Base-by-base conservation (phyloP, 2,888 invertebrate genomes). In the Xestia c-nigrum region DNA sequence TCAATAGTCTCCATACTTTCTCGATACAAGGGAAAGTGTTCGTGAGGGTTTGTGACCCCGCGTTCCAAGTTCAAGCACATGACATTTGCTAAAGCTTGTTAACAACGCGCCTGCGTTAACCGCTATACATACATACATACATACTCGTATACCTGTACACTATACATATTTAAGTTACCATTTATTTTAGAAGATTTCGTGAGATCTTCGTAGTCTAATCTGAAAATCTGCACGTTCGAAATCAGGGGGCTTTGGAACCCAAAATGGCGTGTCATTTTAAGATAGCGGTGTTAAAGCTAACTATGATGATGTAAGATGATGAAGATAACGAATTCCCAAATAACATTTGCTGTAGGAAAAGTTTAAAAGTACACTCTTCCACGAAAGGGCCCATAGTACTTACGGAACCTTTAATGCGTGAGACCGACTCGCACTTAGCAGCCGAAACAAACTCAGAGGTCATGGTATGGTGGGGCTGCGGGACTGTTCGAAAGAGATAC, bases 1-100 rank as follows among this genome's bases (percentile, higher is more conserved):
- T 74, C 43, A 64, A 63, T 74, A 52, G 67, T 64, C 46, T 74
- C 59, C 74, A 74, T 85, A 87, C 88, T 89, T 92, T 91, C 90
- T 87, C 89, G 78, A 67, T 81, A 70, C 78, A 82, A 89, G 91
- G 89, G 91, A 92, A 92, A 92, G 92, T 91, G 86, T 80, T 89
- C 82, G 74, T 86, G 88, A 87, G 76, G 74, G 85, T 82, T 80
- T 83, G 74, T 82, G 87, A 89, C 89, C 85, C 80, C 74, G 72
- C 84, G 89, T 83, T 74, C 75, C 72, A 88, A 90, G 90, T 90
- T 89, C 89, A 90, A 78, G 81, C 78, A 74, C 80, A 85, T 81
- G 78, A 83, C 80, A 81, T 85, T 84, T 79, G 59, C 71, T 74
- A 59, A 59, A 66, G 66, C 81, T 76, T 69, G 67, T 78, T 75